phyloP scores from a whole-genome alignment of 2,113 vertebrate genomes.

The Paracanthobrama guichenoti region DNA sequence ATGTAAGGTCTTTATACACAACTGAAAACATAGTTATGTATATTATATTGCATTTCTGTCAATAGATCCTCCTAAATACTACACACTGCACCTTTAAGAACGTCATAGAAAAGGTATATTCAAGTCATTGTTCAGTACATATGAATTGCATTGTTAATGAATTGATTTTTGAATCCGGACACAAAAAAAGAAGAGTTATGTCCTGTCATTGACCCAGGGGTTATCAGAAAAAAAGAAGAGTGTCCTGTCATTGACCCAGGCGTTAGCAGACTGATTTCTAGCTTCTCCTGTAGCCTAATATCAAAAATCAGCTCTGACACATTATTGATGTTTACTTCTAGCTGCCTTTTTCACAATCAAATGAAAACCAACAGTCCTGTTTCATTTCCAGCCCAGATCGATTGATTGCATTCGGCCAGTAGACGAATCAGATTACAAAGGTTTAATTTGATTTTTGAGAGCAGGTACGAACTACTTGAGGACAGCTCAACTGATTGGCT shows the following conservation, averaged over 20 bases:
- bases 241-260: not conserved
- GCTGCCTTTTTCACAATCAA: conserved; percentile 38
- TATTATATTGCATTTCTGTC: no score
- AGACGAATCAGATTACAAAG: conserved; percentile 52
- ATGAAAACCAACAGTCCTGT: conserved; percentile 53
- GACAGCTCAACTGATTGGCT: conserved; percentile 43
- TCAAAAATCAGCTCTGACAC: not conserved
- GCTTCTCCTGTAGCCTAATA: conserved; percentile 3
- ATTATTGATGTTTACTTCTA: conserved; percentile 11
- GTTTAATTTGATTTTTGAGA: conserved; percentile 47
- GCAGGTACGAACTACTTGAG: conserved; percentile 50
- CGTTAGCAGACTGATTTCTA: not conserved
- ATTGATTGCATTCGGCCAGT: conserved; percentile 57
- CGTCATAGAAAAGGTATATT: no score
- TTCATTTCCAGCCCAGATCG: conserved; percentile 53
- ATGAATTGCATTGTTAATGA: not conserved
- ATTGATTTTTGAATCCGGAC: not conserved
- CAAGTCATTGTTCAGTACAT: not conserved
- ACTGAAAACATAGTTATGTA: no score
- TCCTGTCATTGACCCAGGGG: not conserved
- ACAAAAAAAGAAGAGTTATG: not conserved
- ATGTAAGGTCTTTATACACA: no score
- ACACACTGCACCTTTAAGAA: no score
- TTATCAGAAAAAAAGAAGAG: not conserved
- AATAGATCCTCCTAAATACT: no score